Percentiles rank a stretch among this genome's conserved stretches.
Evolutionary conservation across 2,797 vertebrate genomes (phyloP).

Genomic region (Sebastiscus albofasciatus): DNA sequence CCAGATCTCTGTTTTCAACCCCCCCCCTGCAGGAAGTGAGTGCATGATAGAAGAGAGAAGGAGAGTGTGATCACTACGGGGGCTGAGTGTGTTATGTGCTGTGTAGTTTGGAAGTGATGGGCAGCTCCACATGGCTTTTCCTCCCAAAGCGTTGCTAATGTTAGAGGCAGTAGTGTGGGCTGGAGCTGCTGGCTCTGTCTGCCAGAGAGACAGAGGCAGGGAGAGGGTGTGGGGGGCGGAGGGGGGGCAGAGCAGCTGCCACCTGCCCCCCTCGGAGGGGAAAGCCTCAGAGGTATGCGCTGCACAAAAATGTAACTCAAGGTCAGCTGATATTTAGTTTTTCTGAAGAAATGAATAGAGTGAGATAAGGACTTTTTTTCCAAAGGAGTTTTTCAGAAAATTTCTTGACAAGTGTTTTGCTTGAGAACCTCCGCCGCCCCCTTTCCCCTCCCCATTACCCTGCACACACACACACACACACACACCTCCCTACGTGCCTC

Average conservation of each 20-base stretch:
- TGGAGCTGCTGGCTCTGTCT: constrained; percentile 61
- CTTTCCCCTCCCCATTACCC: neutral
- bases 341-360: neutral
- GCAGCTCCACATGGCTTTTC: constrained; percentile 74
- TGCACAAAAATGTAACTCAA: constrained; percentile 6
- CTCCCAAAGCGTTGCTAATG: constrained; percentile 71
- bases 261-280: constrained; percentile 58
- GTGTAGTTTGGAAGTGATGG: constrained; percentile 52
- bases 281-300: constrained; percentile 37
- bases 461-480: neutral
- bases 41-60: constrained; percentile 27
- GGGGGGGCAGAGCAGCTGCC: constrained; percentile 67
- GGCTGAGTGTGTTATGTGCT: constrained; percentile 32
- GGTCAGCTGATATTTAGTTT: neutral
- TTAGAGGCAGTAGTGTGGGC: constrained; percentile 67
- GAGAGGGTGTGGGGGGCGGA: neutral
- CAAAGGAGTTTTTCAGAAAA: neutral
- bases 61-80: constrained; percentile 37
- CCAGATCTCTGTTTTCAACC: constrained; percentile 34
- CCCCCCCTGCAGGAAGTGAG: constrained; percentile 60
- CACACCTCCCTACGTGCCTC: constrained; percentile 39
- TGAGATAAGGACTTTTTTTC: neutral
- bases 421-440: neutral
- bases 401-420: neutral
- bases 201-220: constrained; percentile 30